Base-by-base conservation (phyloP, 2,113 vertebrate species). In the Stercorarius parasiticus region DNA sequence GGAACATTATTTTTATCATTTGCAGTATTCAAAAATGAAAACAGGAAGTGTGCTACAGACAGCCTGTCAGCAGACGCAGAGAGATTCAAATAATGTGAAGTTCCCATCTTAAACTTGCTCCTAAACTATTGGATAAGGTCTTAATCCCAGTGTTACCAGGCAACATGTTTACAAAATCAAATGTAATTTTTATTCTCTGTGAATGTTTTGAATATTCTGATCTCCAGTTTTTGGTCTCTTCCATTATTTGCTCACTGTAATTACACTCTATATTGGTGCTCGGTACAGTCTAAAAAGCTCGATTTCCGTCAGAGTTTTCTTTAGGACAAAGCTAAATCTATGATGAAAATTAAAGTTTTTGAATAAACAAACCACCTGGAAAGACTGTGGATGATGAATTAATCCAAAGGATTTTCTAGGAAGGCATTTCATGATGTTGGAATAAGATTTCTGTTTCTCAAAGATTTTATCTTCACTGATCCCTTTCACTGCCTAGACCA, bases 81-180 rank as follows among this genome's bases (percentile, higher is more conserved):
- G 38, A 53, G n/a, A 87, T 55, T 90, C 32, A 82, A 92, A 59
- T 45, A 78, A 53, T 15, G 15, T 15, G 42, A 92, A 79, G 40
- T 52, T 76, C 49, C 29, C 12, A 26, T 73, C 50, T 74, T 50
- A 89, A 94, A 87, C 16, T 15, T 45, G 52, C 56, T 93, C 30
- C 66, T 82, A 43, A 92, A 90, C 58, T 65, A 59, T 9, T 34
- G 62, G 32, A 64, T 85, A 34, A 93, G 61, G 79, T 85, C 74
- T 85, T 76, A 90, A 87, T 59, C n/a, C 25, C 70, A 85, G 61
- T 45, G 40, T 90, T 80, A 82, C 45, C 29, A 90, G 56, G 69
- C 59, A 97, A 70, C 17, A 36, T 7, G 10, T 90, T 95, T 93
- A 94, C 73, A 78, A 93, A 74, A 87, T 42, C 42, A 76, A 88